Base-by-base conservation (phyloP, 2,113 vertebrate genomes). In the Melanotaenia duboulayi region DNA sequence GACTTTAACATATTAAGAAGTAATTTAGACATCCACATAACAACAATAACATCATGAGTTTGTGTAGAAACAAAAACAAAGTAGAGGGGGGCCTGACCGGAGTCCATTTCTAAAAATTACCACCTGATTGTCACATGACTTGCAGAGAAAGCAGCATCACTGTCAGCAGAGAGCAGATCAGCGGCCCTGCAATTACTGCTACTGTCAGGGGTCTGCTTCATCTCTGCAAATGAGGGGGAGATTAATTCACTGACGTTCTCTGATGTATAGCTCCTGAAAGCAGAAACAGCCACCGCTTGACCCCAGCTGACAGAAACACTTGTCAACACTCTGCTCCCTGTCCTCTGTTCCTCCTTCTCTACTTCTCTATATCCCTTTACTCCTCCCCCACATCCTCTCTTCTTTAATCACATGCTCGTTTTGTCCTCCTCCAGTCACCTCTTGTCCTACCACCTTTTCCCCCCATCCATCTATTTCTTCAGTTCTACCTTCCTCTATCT, bases 281-380 rank as follows among this genome's bases (percentile, higher is more conserved):
- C 81, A 63, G 56, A 67, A 17, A 75, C 70, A 82, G 67, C 76
- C 79, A 67, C 59, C 25, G 25, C 76, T 85, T 90, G 86, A 89
- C 87, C 87, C 80, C 32, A 19, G 54, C 67, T 92, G 84, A 85
- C 87, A 85, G 75, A 86, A 89, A 87, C 79, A 87, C 83, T 64
- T 87, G 87, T 86, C 85, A 86, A 86, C 86, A 89, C 80, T 80
- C 23, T 78, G 73, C 76, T 73, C 77, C 59, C 77, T 67, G 74
- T 86, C 61, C 70, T 58, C 56, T 20, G 44, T 65, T 76, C 74
- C 60, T 75, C 81, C 83, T 77, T 35, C 71, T 20, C 78, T 67
- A 59, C 55, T 46, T 25, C 64, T 57, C 63, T 40, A 23, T 20
- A 32, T 35, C 9, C 52, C 17, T 32, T 54, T n/a, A 46, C 32